A percentile compares a stretch with the other conserved stretches of the same genome.
These are phyloP conservation scores for Tachina grossa DNA, from an alignment of 2,888 invertebrate genomes.

Conservation along the genomic window DNA sequence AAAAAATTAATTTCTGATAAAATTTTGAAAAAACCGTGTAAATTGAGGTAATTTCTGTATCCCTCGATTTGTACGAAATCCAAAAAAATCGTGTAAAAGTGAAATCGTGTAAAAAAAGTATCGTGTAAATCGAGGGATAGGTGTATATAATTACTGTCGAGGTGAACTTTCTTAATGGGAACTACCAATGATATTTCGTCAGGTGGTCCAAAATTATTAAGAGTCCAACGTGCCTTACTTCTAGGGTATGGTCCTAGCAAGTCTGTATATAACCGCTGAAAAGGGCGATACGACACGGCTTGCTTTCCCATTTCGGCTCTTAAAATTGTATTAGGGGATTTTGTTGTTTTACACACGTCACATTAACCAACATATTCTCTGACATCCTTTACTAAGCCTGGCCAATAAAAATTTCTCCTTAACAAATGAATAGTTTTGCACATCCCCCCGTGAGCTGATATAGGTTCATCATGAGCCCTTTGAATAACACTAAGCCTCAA, in stretches of 20 bases:
- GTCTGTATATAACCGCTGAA: conserved; percentile 29
- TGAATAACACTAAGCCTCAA: background rate
- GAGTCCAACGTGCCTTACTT: conserved; percentile 39
- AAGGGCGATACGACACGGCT: background rate
- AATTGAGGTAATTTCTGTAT: too few species aligned
- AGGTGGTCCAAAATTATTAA: background rate
- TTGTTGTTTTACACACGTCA: conserved; percentile 6
- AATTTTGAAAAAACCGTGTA: too few species aligned
- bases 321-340: conserved; percentile 10
- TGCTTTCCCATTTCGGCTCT: conserved; percentile 3
- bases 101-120: too few species aligned
- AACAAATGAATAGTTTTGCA: background rate
- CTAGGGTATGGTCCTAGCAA: conserved; percentile 67
- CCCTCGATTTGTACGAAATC: too few species aligned
- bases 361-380: background rate
- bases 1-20: too few species aligned
- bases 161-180: too few species aligned
- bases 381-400: background rate
- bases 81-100: too few species aligned
- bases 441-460: background rate
- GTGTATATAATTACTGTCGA: too few species aligned
- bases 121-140: too few species aligned
- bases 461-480: background rate
- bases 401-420: conserved; percentile 2
- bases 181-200: too few species aligned